phyloP scores from a whole-genome alignment of 1,140 invertebrate species.

The Anastrepha obliqua region DNA sequence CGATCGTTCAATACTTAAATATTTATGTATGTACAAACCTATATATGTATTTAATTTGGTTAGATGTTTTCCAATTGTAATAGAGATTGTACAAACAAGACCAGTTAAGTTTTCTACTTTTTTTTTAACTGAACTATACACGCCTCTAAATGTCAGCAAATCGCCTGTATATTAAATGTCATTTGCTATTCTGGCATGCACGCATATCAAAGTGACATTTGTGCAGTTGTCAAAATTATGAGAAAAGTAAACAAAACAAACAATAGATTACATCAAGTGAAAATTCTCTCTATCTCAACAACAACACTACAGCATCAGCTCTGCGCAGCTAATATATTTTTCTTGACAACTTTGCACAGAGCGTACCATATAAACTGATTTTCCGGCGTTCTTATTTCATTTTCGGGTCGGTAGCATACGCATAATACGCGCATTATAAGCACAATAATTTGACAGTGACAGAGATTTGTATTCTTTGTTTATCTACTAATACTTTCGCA shows the following conservation, averaged over 20 bases:
- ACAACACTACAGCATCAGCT: background rate
- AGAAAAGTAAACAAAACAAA: background rate
- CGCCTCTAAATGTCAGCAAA: too few relatives aligned
- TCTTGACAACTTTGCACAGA: background rate
- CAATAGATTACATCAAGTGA: background rate
- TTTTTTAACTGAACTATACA: too few relatives aligned
- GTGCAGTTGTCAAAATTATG: background rate
- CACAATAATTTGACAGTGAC: constrained; percentile 41
- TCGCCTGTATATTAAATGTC: background rate
- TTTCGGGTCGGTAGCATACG: background rate
- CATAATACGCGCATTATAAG: constrained; percentile 30
- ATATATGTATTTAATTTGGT: too few relatives aligned
- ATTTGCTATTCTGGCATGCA: background rate
- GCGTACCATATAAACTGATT: background rate
- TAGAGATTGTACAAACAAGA: too few relatives aligned
- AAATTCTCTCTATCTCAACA: background rate
- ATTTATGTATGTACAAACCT: too few relatives aligned
- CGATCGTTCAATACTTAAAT: too few relatives aligned
- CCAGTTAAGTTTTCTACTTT: too few relatives aligned
- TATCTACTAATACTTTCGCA: background rate
- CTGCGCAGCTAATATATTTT: background rate
- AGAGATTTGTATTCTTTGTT: constrained; percentile 24
- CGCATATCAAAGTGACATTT: background rate
- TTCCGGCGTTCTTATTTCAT: background rate
- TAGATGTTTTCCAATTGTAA: too few relatives aligned